Percentiles rank a stretch among this genome's conserved stretches.
phyloP scores from a whole-genome alignment of 1,140 invertebrate genomes.

The Ceratitis capitata region DNA sequence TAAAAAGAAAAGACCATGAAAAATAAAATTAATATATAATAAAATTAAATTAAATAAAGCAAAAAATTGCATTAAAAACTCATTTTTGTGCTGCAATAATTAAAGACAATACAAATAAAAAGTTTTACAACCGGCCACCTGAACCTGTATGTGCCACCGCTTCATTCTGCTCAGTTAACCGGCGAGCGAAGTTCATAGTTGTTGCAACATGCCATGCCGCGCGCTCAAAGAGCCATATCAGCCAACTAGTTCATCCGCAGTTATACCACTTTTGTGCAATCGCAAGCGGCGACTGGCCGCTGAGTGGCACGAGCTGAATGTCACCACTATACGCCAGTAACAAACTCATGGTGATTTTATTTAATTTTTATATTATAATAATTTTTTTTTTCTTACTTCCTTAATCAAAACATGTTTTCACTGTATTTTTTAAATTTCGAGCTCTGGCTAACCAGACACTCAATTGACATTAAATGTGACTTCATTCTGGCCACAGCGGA shows the following conservation, averaged over 20 bases:
- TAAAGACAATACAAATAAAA: too few relatives aligned
- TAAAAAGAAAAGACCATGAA: too few relatives aligned
- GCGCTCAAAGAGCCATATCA: neutral
- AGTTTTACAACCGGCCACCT: too few relatives aligned
- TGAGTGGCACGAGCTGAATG: conserved; percentile 32
- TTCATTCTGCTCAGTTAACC: neutral
- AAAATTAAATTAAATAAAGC: too few relatives aligned
- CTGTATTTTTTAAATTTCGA: neutral
- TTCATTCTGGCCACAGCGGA: neutral
- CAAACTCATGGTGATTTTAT: neutral
- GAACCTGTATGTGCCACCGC: neutral
- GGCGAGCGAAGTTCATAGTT: neutral
- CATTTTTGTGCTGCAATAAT: too few relatives aligned
- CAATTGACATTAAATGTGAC: conserved; percentile 19
- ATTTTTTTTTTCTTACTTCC: neutral
- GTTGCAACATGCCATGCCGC: conserved; percentile 23
- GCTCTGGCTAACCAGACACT: neutral
- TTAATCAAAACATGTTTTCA: neutral
- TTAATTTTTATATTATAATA: neutral
- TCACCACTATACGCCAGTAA: neutral
- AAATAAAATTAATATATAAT: too few relatives aligned
- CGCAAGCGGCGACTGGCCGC: neutral
- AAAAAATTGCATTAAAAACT: too few relatives aligned
- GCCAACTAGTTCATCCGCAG: neutral
- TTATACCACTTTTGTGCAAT: conserved; percentile 16